phyloP scores from a whole-genome alignment of 53 echinoderm and acorn worm genomes.

The Arbacia lixula region DNA sequence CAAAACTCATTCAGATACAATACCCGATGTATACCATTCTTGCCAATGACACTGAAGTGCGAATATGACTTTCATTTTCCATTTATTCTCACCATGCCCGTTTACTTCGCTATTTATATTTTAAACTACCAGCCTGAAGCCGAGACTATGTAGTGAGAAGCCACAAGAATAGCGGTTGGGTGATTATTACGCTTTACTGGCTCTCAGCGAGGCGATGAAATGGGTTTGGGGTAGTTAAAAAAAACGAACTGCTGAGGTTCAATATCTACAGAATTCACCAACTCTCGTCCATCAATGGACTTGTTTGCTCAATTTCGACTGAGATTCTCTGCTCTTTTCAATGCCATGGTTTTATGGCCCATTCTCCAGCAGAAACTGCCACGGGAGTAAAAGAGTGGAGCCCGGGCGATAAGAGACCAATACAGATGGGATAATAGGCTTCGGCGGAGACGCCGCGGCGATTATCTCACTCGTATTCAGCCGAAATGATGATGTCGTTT shows the following conservation, averaged over 20 bases:
- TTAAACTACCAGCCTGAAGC: neutral
- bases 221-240: constrained; percentile 20
- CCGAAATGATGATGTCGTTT: too few species aligned
- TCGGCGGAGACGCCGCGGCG: too few species aligned
- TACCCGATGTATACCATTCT: too few species aligned
- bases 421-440: too few species aligned
- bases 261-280: constrained; percentile 36
- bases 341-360: constrained; percentile 24
- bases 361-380: constrained; percentile 25
- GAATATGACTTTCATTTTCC: too few species aligned
- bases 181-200: constrained; percentile 53
- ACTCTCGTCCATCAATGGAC: constrained; percentile 26
- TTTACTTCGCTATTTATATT: too few species aligned
- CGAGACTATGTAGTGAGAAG: constrained; percentile 12
- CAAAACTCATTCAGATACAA: too few species aligned
- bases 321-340: neutral
- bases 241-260: constrained; percentile 13
- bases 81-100: too few species aligned
- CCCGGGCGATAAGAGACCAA: too few species aligned
- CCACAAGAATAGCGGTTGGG: constrained; percentile 10
- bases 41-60: too few species aligned
- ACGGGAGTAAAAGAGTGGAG: neutral
- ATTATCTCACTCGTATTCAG: too few species aligned
- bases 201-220: constrained; percentile 46
- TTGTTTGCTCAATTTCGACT: constrained; percentile 38